Base-by-base conservation (phyloP, 2,113 vertebrate genomes). In the Chunga burmeisteri region DNA sequence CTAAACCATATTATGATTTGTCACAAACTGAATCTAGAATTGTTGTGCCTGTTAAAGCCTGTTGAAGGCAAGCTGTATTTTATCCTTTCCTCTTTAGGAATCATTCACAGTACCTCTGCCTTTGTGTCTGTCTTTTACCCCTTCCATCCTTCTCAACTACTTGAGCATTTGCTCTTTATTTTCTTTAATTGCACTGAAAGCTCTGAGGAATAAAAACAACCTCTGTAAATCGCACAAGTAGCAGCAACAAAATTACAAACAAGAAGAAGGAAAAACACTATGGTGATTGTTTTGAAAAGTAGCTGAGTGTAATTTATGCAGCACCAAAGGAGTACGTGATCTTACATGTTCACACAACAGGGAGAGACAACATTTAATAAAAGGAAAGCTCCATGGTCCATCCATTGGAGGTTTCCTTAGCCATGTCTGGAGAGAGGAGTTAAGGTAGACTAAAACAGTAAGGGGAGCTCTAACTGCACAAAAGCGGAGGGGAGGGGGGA, bases 141-240 rank as follows among this genome's bases (percentile, higher is more conserved):
- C 27, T 63, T 78, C 49, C 16, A 21, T 90, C 91, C 52, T 74
- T 88, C 78, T 86, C 50, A 81, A 11, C 52, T 71, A 21, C 21
- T 46, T 66, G 11, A 62, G 16, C 34, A 13, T 90, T 90, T 9
- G 0, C 40, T 94, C 59, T 81, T 91, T 91, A 62, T 92, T 86
- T 93, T 93, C 82, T 77, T 94, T 84, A 95, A 95, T 84, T 81
- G n/a, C 65, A 73, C 44, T 32, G 81, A 90, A 95, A 91, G 12
- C 62, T 79, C 59, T 18, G 63, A 93, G 62, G 70, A 82, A 79
- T 84, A 71, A 81, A 67, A 91, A 6, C 16, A 58, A 19, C 27
- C 27, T 88, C 62, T 92, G 56, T 89, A 73, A 85, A 85, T 84
- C 6, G 10, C 49, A 83, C 26, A 74, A 95, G 53, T 13, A 66